Evolutionary conservation across 2,888 invertebrate species (phyloP), one percentile per base, ranked within the genome.

Genomic region (Stenodema calcarata): DNA sequence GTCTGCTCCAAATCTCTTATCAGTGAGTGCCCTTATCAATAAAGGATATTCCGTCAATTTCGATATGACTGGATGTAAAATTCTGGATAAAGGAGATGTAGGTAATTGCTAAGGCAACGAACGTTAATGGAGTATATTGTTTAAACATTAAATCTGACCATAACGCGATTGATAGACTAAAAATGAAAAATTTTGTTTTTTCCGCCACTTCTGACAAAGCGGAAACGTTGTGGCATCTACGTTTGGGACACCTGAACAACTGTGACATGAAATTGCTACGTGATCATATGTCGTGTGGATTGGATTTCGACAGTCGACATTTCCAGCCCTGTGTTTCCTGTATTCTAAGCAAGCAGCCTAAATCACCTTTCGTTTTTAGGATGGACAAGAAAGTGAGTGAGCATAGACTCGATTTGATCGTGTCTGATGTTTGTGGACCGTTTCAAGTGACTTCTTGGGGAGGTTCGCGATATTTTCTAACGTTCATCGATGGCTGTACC

Each of bases 361-460:
- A 81, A 54, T 7, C 30, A 6, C 78, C 78, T 9, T 78, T 42
- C 18, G 28, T 18, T 18, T 6, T 78, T 2, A 47, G 7, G 3
- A 80, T 11, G 14, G 54, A 80, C 0, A 80, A 80, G 16, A 3
- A 80, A 7, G 3, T 50, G 16, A 50, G 47, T 50, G 6, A 54
- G 16, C n/a, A 80, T 28, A 4, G 7, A n/a, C 16, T 80, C 0
- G 79, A 42, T 9, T 23, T 79, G 44, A 47, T 79, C 44, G 79
- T 79, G 0, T 75, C 35, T n/a, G n/a, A n/a, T n/a, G n/a, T n/a
- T n/a, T n/a, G n/a, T 54, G 89, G 89, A 0, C 89, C 89, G 11
- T 88, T 89, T 78, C 84, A 88, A 18, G 86, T 47, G 6, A 80
- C 87, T 62, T 90, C 90, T 0, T 12, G 88, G 3, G 90, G 89